Evolutionary conservation across 2,888 invertebrate species (phyloP).

Genomic region (Oligia latruncula): DNA sequence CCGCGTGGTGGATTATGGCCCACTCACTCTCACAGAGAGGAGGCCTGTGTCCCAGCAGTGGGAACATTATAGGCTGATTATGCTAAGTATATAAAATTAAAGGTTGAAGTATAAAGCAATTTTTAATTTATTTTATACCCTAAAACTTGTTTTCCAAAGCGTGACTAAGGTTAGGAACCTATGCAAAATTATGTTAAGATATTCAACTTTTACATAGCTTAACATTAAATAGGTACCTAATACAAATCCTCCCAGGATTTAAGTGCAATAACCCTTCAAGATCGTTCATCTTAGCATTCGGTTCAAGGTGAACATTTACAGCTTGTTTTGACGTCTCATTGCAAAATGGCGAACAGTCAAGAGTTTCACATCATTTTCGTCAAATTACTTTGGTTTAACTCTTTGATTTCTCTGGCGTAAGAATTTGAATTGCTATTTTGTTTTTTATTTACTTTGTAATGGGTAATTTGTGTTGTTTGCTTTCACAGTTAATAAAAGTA

Average conservation of each 20-base stretch:
- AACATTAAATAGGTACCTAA: not conserved
- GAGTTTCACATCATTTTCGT: not conserved
- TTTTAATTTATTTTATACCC: no score
- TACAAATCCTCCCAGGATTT: conserved; percentile 4
- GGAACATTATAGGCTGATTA: no score
- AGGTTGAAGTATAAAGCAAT: not conserved
- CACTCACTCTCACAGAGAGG: no score
- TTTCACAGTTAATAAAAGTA: not conserved
- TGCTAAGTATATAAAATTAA: not conserved
- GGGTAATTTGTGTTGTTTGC: conserved; percentile 1
- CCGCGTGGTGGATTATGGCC: no score
- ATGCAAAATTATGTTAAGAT: not conserved
- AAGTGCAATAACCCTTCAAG: conserved; percentile 35
- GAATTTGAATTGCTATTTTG: conserved; percentile 34
- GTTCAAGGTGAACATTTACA: conserved; percentile 39
- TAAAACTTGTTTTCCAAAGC: not conserved
- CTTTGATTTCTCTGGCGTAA: conserved; percentile 27
- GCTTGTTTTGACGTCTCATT: conserved; percentile 38
- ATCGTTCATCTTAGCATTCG: conserved; percentile 22
- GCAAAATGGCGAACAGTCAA: conserved; percentile 19
- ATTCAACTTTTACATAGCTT: not conserved
- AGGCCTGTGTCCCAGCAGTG: no score
- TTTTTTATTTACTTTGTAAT: conserved; percentile 8
- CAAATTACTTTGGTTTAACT: not conserved
- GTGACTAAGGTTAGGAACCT: not conserved